phyloP scores from a whole-genome alignment of 2,888 invertebrate genomes.

The Saturnia japonica region DNA sequence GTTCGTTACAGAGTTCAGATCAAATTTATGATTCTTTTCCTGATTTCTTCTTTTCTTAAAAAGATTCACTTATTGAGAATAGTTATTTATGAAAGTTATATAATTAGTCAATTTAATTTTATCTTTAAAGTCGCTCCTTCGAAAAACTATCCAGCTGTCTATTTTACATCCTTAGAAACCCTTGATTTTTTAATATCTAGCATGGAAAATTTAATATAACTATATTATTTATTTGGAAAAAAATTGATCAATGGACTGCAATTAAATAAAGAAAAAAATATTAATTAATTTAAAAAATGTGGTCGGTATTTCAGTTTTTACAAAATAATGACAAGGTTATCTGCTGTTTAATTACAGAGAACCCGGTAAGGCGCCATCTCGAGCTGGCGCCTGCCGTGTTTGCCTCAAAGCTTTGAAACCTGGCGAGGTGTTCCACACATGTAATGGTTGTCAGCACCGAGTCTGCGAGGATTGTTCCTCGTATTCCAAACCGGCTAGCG shows the following conservation, averaged over 20 bases:
- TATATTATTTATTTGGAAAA: too few species aligned
- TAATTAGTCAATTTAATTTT: too few species aligned
- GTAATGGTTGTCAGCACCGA: constrained; percentile 94
- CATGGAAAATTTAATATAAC: too few species aligned
- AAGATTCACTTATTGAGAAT: neutral
- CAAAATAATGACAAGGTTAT: neutral
- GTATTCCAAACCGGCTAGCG: constrained; percentile 92
- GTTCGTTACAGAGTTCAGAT: neutral
- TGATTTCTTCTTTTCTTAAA: neutral
- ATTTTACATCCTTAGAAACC: too few species aligned
- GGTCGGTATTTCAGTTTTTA: too few species aligned
- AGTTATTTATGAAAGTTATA: neutral
- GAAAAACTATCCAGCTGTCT: too few species aligned
- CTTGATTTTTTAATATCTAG: too few species aligned
- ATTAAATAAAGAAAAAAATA: too few species aligned
- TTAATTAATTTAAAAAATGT: too few species aligned
- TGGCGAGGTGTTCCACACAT: constrained; percentile 93
- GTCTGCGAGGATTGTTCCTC: constrained; percentile 97
- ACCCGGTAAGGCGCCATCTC: constrained; percentile 87
- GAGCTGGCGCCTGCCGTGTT: constrained; percentile 88
- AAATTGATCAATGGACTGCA: too few species aligned
- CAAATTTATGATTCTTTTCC: neutral
- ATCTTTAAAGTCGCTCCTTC: too few species aligned
- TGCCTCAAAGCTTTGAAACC: constrained; percentile 94
- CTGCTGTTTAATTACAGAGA: constrained; percentile 66